Percentiles rank a stretch among this genome's conserved stretches.
Evolutionary conservation across 2,888 invertebrate genomes (phyloP).

Genomic region (Drosophila buzzatii): DNA sequence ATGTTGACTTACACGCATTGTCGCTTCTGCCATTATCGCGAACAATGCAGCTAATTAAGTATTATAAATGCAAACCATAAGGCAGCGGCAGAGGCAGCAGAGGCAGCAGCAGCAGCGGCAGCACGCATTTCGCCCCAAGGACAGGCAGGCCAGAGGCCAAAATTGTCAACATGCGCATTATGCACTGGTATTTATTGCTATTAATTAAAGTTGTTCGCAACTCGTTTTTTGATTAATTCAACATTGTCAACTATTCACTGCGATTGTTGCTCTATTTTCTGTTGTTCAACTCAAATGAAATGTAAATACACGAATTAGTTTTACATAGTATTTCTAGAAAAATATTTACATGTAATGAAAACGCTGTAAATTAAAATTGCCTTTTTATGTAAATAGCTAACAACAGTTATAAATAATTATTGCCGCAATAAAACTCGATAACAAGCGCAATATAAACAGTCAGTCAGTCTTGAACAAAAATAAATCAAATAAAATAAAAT

Average conservation of each 20-base stretch:
- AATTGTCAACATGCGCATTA: conserved; percentile 16
- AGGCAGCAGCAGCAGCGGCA: too few relatives aligned
- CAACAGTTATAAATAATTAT: conserved; percentile 46
- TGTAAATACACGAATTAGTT: conserved; percentile 46
- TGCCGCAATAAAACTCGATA: conserved; percentile 33
- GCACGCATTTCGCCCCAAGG: conserved; percentile 11
- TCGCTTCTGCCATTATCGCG: conserved; percentile 62
- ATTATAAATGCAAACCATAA: conserved; percentile 65
- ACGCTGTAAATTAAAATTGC: conserved; percentile 62
- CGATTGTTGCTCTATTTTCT: not conserved
- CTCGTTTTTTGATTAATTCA: conserved; percentile 34
- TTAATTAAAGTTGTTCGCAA: conserved; percentile 6
- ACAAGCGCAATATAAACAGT: conserved; percentile 31
- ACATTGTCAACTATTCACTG: conserved; percentile 7
- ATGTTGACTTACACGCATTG: conserved; percentile 53
- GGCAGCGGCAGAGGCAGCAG: conserved; percentile 23
- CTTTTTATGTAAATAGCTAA: conserved; percentile 66
- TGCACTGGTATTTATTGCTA: conserved; percentile 16
- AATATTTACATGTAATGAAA: conserved; percentile 10
- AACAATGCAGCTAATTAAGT: conserved; percentile 77
- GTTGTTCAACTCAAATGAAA: conserved; percentile 4
- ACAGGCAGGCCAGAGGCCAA: conserved; percentile 6
- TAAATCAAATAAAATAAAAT: conserved; percentile 8
- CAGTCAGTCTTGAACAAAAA: conserved; percentile 24
- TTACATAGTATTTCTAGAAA: conserved; percentile 11